Evolutionary conservation across 2,888 invertebrate species (phyloP).

Genomic region (Dicyrtomina minuta): DNA sequence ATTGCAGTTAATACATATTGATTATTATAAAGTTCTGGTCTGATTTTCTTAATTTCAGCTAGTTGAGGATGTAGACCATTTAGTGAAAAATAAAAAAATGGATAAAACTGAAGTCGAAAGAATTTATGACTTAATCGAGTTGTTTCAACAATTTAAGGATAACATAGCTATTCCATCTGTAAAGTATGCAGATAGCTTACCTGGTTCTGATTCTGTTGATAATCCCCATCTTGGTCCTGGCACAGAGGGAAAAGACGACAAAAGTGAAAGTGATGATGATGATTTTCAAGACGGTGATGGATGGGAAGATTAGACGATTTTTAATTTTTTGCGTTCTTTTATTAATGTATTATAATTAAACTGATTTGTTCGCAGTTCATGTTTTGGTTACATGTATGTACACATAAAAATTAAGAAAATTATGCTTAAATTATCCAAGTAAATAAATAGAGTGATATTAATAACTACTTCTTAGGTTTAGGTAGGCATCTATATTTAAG

Average conservation of each 20-base stretch:
- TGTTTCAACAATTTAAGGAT: constrained; percentile 16
- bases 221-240: background rate
- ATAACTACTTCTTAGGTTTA: no score
- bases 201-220: background rate
- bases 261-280: background rate
- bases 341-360: no score
- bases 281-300: constrained; percentile 20
- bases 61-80: background rate
- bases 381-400: no score
- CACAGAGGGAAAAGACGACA: background rate
- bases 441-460: no score
- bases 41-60: background rate
- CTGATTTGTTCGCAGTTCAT: no score
- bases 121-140: background rate
- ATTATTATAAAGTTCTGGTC: background rate
- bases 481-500: no score
- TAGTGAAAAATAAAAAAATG: no score
- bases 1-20: no score
- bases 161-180: background rate
- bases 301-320: constrained; percentile 7
- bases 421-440: no score
- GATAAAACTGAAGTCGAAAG: no score
- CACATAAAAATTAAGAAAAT: no score
- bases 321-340: no score
- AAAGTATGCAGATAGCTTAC: background rate